Evolutionary conservation across 2,797 vertebrate species (phyloP).

Genomic region (Peromyscus melanophrys): DNA sequence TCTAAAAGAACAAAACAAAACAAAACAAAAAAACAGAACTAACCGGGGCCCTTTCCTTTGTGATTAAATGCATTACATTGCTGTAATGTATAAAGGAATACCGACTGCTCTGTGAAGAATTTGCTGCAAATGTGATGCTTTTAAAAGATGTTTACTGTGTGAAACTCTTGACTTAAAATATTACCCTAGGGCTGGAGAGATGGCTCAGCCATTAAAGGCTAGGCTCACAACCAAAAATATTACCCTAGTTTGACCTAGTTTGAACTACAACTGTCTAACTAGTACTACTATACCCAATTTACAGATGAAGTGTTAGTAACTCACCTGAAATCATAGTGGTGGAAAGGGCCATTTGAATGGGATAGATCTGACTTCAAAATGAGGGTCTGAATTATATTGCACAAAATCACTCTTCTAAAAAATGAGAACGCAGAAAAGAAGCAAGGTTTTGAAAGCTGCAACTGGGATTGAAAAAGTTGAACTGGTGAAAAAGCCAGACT

Average conservation of each 20-base stretch:
- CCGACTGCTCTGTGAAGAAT: background rate
- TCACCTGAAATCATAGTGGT: background rate
- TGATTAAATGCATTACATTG: conserved; percentile 23
- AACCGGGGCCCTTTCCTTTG: background rate
- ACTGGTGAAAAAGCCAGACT: background rate
- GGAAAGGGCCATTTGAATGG: conserved; percentile 16
- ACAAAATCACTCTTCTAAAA: background rate
- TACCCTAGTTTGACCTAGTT: background rate
- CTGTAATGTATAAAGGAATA: background rate
- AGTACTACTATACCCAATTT: background rate
- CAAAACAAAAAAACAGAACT: background rate
- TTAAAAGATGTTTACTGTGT: background rate
- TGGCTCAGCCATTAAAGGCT: too few species aligned
- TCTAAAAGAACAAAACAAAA: background rate
- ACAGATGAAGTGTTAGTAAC: background rate
- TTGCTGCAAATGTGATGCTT: background rate
- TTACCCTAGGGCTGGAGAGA: too few species aligned
- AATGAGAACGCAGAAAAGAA: background rate
- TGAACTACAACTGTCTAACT: background rate
- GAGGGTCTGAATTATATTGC: background rate
- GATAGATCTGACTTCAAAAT: background rate
- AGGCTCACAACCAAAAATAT: too few species aligned
- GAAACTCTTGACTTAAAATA: background rate
- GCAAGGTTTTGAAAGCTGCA: background rate
- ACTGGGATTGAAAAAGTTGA: background rate